A percentile compares a stretch with the other conserved stretches of the same genome.
Conservation (phyloP, 1,140 invertebrate genomes). For the Oedothorax gibbosus region DNA sequence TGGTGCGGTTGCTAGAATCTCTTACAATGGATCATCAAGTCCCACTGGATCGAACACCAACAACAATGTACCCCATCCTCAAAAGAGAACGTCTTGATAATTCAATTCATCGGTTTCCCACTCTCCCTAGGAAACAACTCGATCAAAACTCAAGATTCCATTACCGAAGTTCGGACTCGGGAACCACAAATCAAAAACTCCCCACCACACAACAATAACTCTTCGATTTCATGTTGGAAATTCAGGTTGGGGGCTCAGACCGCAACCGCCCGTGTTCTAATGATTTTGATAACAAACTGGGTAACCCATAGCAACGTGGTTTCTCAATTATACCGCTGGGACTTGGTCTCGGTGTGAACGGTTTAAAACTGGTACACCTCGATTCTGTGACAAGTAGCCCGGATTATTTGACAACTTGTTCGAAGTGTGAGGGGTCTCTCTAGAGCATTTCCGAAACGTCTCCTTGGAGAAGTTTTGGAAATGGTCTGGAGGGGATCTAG, state of each 20-base stretch:
- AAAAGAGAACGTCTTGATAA: too few relatives aligned
- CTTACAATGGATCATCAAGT: too few relatives aligned
- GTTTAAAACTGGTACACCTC: slow-evolving; percentile 5
- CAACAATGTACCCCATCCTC: too few relatives aligned
- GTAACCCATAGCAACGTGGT: slow-evolving; percentile 50
- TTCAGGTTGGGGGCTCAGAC: neutral
- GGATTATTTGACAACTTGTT: slow-evolving; percentile 15
- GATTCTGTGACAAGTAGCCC: slow-evolving; percentile 38
- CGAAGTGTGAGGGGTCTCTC: too few relatives aligned
- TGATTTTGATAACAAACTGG: slow-evolving; percentile 46
- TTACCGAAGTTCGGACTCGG: slow-evolving; percentile 32
- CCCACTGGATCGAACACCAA: too few relatives aligned
- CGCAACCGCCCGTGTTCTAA: neutral
- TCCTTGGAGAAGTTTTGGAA: neutral
- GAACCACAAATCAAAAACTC: neutral
- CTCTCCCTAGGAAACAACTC: slow-evolving; percentile 22
- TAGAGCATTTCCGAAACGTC: neutral
- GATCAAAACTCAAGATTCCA: slow-evolving; percentile 27
- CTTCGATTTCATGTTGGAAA: slow-evolving; percentile 6
- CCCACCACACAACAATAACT: neutral
- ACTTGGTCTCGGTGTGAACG: neutral
- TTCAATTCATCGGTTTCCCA: neutral
- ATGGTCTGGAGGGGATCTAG: neutral
- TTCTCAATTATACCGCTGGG: slow-evolving; percentile 28
- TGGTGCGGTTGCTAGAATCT: too few relatives aligned